Conservation (phyloP, 2,888 invertebrate genomes). For the Drosophila borborema region DNA sequence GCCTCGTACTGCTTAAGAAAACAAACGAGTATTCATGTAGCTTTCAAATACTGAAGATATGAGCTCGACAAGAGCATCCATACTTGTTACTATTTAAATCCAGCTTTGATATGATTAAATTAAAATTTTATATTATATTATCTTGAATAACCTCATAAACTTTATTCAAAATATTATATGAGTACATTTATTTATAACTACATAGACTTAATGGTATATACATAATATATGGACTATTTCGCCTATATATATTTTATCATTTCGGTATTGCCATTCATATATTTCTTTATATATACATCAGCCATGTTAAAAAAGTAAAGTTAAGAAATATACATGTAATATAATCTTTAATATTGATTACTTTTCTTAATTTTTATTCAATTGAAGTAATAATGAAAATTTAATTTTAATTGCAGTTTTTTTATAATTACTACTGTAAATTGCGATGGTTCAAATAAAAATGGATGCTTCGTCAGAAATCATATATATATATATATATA, state of each 20-base stretch:
- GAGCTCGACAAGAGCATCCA: no score
- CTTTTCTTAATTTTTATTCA: neutral
- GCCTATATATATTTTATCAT: constrained; percentile 1
- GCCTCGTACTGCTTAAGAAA: no score
- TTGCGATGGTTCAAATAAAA: neutral
- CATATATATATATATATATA: neutral
- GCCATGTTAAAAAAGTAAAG: neutral
- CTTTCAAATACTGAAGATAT: no score
- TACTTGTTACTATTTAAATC: no score
- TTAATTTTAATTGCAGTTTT: neutral
- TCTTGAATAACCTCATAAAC: constrained; percentile 13
- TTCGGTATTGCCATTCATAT: constrained; percentile 8
- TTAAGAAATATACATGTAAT: neutral
- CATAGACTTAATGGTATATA: constrained; percentile 13
- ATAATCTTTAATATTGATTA: neutral
- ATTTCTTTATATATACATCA: constrained; percentile 8
- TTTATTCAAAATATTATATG: constrained; percentile 27
- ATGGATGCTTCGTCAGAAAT: neutral
- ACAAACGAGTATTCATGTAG: no score
- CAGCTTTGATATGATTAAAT: neutral
- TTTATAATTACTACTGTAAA: neutral
- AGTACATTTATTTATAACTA: constrained; percentile 23
- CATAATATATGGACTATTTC: constrained; percentile 17
- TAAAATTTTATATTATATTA: neutral
- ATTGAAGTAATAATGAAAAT: neutral